Conservation (phyloP, 2,888 invertebrate species). For the Acronicta leporina region DNA sequence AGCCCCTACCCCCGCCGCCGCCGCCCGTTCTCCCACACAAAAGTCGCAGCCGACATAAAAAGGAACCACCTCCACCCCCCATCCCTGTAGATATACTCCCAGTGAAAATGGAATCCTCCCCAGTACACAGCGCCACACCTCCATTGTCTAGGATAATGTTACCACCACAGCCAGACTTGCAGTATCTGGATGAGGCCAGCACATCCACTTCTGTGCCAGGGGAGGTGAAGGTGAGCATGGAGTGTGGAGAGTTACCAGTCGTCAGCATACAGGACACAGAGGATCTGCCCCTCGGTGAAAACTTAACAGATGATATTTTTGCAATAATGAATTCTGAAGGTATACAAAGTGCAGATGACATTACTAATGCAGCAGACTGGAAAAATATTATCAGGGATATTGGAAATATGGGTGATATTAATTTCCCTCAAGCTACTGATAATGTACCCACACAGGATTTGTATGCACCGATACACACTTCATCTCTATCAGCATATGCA, state of each 20-base stretch:
- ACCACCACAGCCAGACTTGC: conserved; percentile 79
- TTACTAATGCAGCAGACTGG: conserved; percentile 85
- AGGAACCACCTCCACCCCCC: conserved; percentile 76
- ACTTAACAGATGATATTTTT: conserved; percentile 85
- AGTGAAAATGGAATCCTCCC: conserved; percentile 77
- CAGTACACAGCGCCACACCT: conserved; percentile 76
- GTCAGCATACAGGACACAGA: conserved; percentile 88
- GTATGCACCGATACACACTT: conserved; percentile 71
- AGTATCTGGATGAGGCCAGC: conserved; percentile 78
- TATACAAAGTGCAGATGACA: conserved; percentile 85
- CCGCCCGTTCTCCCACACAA: conserved; percentile 74
- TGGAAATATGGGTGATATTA: conserved; percentile 84
- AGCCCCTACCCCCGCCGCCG: conserved; percentile 83
- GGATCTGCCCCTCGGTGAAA: conserved; percentile 83
- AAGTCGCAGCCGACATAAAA: conserved; percentile 80
- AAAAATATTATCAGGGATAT: conserved; percentile 86
- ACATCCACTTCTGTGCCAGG: conserved; percentile 73
- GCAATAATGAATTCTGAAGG: conserved; percentile 87
- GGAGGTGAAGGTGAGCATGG: conserved; percentile 84
- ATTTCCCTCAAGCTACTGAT: conserved; percentile 78
- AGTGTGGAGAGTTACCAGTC: conserved; percentile 84
- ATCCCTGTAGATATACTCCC: conserved; percentile 76
- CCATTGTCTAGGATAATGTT: conserved; percentile 80
- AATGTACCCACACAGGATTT: conserved; percentile 73
- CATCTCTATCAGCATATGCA: conserved; percentile 70